Evolutionary conservation across 2,797 vertebrate species (phyloP).

Genomic region (Xyrichtys novacula): DNA sequence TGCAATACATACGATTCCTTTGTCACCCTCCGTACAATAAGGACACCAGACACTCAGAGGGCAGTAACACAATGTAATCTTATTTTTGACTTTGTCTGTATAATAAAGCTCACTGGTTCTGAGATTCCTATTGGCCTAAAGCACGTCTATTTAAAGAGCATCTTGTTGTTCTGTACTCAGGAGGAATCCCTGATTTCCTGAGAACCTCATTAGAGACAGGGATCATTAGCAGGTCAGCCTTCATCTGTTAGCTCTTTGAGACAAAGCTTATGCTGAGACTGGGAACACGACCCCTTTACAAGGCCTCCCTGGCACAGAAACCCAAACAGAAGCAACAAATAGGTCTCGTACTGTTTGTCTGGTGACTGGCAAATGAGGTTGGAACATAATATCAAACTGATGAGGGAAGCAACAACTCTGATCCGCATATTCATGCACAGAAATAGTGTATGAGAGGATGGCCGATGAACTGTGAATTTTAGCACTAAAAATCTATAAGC

Average conservation of each 20-base stretch:
- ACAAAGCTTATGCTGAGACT: conserved; percentile 59
- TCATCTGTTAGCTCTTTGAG: conserved; percentile 28
- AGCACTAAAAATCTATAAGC: too few species aligned
- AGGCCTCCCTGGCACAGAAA: conserved; percentile 53
- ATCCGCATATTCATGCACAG: background rate
- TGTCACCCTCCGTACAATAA: background rate
- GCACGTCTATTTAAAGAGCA: conserved; percentile 18
- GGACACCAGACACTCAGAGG: background rate
- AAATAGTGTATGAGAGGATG: too few species aligned
- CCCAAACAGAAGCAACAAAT: conserved; percentile 36
- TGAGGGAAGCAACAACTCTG: background rate
- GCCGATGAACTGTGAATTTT: too few species aligned
- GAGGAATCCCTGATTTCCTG: conserved; percentile 38
- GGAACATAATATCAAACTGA: background rate
- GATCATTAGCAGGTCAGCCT: conserved; percentile 52
- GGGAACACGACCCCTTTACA: conserved; percentile 39
- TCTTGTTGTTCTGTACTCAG: conserved; percentile 27
- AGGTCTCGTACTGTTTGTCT: conserved; percentile 27
- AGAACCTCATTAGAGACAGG: conserved; percentile 58
- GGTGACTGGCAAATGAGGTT: background rate
- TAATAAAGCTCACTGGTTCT: background rate
- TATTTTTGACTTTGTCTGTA: background rate
- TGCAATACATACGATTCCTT: background rate
- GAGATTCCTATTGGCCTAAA: background rate
- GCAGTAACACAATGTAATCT: background rate